Conservation (phyloP, 2,888 invertebrate species). For the Cordilura impudica region DNA sequence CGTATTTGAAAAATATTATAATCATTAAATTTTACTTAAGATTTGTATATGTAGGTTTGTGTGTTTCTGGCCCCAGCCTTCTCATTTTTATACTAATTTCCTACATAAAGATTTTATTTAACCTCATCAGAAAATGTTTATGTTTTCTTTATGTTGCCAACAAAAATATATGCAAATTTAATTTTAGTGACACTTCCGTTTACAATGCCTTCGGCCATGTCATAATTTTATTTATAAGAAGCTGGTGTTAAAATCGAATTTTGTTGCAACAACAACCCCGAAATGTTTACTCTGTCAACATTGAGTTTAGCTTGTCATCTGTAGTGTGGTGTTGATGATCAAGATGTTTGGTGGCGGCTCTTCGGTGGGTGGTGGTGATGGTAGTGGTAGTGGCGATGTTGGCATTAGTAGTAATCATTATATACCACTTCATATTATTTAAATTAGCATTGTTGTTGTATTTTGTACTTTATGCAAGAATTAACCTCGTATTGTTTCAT, state of each 20-base stretch:
- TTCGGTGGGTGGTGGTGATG: neutral
- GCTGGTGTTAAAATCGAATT: constrained; percentile 56
- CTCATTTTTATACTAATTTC: constrained; percentile 50
- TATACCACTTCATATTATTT: constrained; percentile 58
- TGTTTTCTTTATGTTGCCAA: constrained; percentile 30
- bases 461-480: constrained; percentile 42
- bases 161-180: constrained; percentile 60
- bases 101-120: constrained; percentile 58
- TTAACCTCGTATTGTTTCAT: constrained; percentile 56
- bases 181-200: constrained; percentile 62
- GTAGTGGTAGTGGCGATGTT: neutral
- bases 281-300: neutral
- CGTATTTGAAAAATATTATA: constrained; percentile 61
- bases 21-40: constrained; percentile 62
- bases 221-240: constrained; percentile 43
- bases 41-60: constrained; percentile 58
- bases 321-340: constrained; percentile 20
- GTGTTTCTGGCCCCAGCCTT: neutral
- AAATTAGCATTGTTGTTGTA: constrained; percentile 54
- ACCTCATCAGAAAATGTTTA: constrained; percentile 40
- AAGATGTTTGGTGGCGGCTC: neutral
- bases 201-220: constrained; percentile 51
- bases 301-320: constrained; percentile 48
- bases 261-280: constrained; percentile 38
- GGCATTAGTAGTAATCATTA: constrained; percentile 42